Conservation (phyloP, 2,888 invertebrate species). For the Drosophila bunnanda region DNA sequence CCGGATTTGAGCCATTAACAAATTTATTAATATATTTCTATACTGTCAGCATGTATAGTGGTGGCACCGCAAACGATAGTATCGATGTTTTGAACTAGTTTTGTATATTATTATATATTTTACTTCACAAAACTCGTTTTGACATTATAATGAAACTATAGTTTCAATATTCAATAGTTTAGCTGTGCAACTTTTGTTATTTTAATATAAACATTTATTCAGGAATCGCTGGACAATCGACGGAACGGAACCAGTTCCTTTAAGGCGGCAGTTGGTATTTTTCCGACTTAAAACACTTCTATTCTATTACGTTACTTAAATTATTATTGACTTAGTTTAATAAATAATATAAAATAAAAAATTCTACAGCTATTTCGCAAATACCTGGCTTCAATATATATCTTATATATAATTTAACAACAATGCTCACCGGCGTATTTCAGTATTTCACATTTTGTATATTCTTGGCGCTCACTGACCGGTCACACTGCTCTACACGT, state of each 20-base stretch:
- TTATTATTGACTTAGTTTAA: background rate
- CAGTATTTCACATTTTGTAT: background rate
- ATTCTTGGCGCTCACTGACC: slow-evolving; percentile 9
- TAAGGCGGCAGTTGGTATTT: too few species aligned
- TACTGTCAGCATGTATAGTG: background rate
- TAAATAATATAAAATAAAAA: background rate
- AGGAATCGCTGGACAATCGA: too few species aligned
- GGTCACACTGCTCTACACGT: slow-evolving; percentile 58
- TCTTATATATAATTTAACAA: background rate
- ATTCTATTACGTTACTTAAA: too few species aligned
- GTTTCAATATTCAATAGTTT: too few species aligned
- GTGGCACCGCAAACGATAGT: background rate
- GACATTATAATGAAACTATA: too few species aligned
- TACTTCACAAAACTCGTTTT: background rate
- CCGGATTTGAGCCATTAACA: slow-evolving; percentile 41
- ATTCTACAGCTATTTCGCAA: background rate
- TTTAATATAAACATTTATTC: too few species aligned
- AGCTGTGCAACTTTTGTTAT: too few species aligned
- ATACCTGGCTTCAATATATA: background rate
- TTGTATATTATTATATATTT: background rate
- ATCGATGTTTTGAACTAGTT: background rate
- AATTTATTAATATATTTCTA: slow-evolving; percentile 38
- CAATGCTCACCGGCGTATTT: background rate
- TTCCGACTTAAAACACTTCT: too few species aligned
- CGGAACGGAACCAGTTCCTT: too few species aligned